Evolutionary conservation across 1,140 invertebrate species (phyloP), one percentile per base, ranked within the genome.

Genomic region (Zaprionus taronus): DNA sequence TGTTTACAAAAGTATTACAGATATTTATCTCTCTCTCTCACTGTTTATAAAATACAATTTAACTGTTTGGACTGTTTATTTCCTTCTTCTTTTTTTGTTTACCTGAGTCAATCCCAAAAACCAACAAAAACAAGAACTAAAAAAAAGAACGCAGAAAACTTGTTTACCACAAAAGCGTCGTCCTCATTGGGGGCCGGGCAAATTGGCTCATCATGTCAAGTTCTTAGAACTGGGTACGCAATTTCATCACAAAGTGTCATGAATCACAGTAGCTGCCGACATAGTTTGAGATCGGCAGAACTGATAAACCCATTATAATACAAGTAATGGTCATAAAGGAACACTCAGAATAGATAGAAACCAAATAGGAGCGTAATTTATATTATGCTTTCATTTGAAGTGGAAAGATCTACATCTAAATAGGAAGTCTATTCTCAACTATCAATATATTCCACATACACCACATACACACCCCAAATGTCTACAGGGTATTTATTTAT

Each of bases 191-290:
- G 56, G 71, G 71, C 65, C 34, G 55, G 71, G 12, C 79, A 71
- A 68, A 76, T 79, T 69, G 64, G 76, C 83, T 70, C 83, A 82
- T 80, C 83, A 72, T 71, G 72, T 70, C 72, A 68, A 75, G 63
- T 86, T 86, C 83, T 72, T 55, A 80, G 83, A 86, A 78, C 74
- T 64, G 62, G 34, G 20, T 53, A 53, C 55, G 57, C 51, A 80
- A 86, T 87, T 86, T 86, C 83, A 86, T 86, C 83, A 86, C 57
- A 57, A 56, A 82, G 57, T n/a, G 41, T 14, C 41, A 70, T 86
- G 83, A 86, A 78, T 86, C 80, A 82, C 51, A 44, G 38, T 34
- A 26, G 49, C 34, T 11, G 20, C 71, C 71, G 71, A 31, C 70
- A 72, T 72, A 65, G 60, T 44, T 36, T 36, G 26, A 66, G 36